Percentiles rank a stretch among this genome's conserved stretches.
These are phyloP conservation scores for Deroplatys truncata DNA, from an alignment of 2,888 invertebrate species.

Conservation along the genomic window DNA sequence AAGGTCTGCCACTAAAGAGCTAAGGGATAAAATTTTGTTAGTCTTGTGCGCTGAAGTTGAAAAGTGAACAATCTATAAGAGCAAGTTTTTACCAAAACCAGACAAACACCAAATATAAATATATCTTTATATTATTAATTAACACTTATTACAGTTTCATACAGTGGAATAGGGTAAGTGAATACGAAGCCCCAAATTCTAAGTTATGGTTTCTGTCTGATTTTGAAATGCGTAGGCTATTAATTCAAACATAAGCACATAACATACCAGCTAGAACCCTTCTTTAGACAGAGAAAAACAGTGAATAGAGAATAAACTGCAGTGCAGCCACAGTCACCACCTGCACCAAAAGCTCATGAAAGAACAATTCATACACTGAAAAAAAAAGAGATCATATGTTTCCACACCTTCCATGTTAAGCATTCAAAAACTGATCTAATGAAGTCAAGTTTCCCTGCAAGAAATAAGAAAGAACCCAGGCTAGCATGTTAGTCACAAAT, in stretches of 20 bases:
- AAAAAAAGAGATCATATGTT: not conserved
- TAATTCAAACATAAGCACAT: not conserved
- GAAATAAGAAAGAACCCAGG: not conserved
- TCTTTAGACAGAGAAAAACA: not conserved
- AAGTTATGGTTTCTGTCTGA: not conserved
- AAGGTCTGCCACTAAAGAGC: not conserved
- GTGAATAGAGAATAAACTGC: not conserved
- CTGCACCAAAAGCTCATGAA: not conserved
- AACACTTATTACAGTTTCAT: not conserved
- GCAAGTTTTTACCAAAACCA: not conserved
- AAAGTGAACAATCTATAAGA: not conserved
- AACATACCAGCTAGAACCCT: not conserved
- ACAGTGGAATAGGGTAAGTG: not conserved
- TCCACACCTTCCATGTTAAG: not conserved
- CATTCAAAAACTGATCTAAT: not conserved
- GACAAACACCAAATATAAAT: not conserved
- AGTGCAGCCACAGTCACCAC: not conserved
- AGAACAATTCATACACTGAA: not conserved
- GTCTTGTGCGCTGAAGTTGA: not conserved
- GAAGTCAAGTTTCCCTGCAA: not conserved
- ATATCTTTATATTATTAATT: not conserved
- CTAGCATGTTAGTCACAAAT: not conserved
- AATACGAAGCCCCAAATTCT: too few species aligned
- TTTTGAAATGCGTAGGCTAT: not conserved
- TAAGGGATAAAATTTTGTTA: not conserved